Evolutionary conservation across 1,140 invertebrate genomes (phyloP).

Genomic region (Thrips palmi): DNA sequence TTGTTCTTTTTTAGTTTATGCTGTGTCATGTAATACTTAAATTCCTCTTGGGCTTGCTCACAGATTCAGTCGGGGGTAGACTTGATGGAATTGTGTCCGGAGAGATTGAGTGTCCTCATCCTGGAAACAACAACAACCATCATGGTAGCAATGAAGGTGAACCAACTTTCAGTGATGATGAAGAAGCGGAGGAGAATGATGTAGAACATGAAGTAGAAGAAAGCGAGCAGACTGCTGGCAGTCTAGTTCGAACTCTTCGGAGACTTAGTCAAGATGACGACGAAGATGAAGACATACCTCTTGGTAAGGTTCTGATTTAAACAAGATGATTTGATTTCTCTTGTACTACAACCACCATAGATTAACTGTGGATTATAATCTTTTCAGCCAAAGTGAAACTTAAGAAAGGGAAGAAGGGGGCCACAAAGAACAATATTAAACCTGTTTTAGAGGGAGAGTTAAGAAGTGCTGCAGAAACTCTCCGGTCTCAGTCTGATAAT

Average conservation of each 20-base stretch:
- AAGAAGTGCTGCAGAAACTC: constrained; percentile 39
- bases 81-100: constrained; percentile 34
- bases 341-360: background rate
- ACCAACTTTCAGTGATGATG: constrained; percentile 62
- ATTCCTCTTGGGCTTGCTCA: background rate
- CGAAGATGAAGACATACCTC: constrained; percentile 71
- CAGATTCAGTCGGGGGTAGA: constrained; percentile 25
- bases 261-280: no score
- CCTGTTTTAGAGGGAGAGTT: constrained; percentile 28
- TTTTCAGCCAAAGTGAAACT: constrained; percentile 22
- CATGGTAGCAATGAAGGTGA: constrained; percentile 37
- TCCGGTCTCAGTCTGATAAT: constrained; percentile 42
- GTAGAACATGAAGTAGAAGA: constrained; percentile 1
- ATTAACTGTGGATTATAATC: background rate
- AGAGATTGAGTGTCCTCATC: constrained; percentile 27
- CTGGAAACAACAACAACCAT: constrained; percentile 24
- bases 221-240: constrained; percentile 14
- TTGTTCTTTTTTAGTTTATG: background rate
- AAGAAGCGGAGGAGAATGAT: constrained; percentile 36
- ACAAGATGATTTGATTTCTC: background rate
- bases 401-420: constrained; percentile 20
- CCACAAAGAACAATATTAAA: constrained; percentile 27
- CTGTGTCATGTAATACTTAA: background rate
- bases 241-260: constrained; percentile 27
- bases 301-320: constrained; percentile 30